Evolutionary conservation across 2,113 vertebrate species (phyloP), one percentile per base, ranked within the genome.

Genomic region (Nasalis larvatus): DNA sequence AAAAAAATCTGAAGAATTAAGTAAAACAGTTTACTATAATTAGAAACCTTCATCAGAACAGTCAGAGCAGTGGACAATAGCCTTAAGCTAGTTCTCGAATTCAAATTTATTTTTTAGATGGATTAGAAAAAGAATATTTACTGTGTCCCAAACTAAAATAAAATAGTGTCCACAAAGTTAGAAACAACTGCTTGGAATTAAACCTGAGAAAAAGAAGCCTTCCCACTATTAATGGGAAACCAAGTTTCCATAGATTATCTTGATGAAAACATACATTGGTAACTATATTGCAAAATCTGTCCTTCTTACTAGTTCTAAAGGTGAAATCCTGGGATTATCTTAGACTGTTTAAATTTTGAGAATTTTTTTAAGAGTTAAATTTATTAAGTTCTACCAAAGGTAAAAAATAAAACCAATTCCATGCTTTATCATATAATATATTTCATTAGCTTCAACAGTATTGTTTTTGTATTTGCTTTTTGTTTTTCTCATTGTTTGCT

Each of bases 281-380:
- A 76, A 82, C 35, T 91, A 40, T 54, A n/a, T 95, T 32, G 25
- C 5, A 0, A 81, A 94, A 82, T 91, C 18, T 93, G 5, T 16
- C 40, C 16, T 66, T 58, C 91, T 58, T 25, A 23, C 68, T 97
- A 86, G 35, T 32, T 91, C 49, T 85, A 82, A 96, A 95, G 78
- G 14, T 86, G 10, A 97, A 91, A 91, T 66, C 8, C n/a, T 58
- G 4, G 30, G 6, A 52, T 82, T 85, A 45, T 9, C 40, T 87
- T 0, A 58, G 47, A 16, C 23, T 84, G 35, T 40, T 92, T 47
- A 66, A 45, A 87, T 37, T 87, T 60, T 89, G 81, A 92, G 58
- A 69, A 66, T 89, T 12, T 45, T 86, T 49, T 89, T 37, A 54
- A 83, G 40, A 89, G 17, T 83, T 80, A 90, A 95, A 87, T 76